These are phyloP conservation scores for Xanthorhoe designata DNA, from an alignment of 2,888 invertebrate species.

Conservation along the genomic window DNA sequence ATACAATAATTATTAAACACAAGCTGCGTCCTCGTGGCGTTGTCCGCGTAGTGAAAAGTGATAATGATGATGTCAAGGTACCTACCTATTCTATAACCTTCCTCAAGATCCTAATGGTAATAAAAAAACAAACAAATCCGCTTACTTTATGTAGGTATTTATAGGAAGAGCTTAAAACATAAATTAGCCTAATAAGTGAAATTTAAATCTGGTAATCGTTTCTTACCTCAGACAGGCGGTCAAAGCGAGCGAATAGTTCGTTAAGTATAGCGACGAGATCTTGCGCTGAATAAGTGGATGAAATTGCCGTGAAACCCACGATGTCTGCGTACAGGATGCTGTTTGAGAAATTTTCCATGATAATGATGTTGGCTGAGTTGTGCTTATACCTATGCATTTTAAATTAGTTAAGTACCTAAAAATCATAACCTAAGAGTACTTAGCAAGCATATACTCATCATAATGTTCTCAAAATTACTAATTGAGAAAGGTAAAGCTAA, in stretches of 20 bases:
- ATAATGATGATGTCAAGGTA: too few relatives aligned
- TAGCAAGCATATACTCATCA: not conserved
- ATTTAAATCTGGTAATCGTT: not conserved
- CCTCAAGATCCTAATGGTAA: too few relatives aligned
- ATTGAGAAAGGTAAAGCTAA: not conserved
- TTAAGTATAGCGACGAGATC: conserved; percentile 98
- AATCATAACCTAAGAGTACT: not conserved
- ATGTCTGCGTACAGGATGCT: conserved; percentile 99
- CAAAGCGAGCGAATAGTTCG: conserved; percentile 97
- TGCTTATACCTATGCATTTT: not conserved
- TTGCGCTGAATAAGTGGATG: conserved; percentile 97
- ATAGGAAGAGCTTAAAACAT: too few relatives aligned
- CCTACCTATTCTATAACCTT: too few relatives aligned
- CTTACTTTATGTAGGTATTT: conserved; percentile 8
- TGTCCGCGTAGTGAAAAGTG: too few relatives aligned
- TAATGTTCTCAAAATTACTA: not conserved
- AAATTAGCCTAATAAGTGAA: not conserved
- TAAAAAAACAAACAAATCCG: too few relatives aligned
- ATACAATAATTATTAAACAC: too few relatives aligned
- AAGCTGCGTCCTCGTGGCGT: too few relatives aligned
- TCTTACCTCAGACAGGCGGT: conserved; percentile 92
- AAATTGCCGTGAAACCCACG: conserved; percentile 98
- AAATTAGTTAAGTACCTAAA: not conserved
- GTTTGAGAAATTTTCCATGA: conserved; percentile 44
- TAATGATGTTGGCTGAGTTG: not conserved